A percentile compares a stretch with the other conserved stretches of the same genome.
phyloP scores from a whole-genome alignment of 2,888 invertebrate species.

The Adineta ricciae region DNA sequence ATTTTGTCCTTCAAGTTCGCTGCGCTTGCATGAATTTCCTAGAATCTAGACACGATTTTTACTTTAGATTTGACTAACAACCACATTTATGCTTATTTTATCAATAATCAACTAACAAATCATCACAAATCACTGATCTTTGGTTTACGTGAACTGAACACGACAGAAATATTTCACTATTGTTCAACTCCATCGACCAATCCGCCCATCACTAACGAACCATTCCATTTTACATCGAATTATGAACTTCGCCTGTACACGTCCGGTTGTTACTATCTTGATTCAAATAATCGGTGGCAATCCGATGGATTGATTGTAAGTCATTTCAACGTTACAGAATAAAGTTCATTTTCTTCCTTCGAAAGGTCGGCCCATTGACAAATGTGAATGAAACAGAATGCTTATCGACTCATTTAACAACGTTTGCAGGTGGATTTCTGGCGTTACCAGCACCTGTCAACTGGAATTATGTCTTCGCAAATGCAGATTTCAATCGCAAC shows the following conservation, averaged over 20 bases:
- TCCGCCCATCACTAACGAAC: not conserved
- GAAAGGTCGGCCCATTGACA: not conserved
- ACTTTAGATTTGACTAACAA: no score
- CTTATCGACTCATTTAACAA: constrained; percentile 48
- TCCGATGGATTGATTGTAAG: not conserved
- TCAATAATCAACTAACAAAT: no score
- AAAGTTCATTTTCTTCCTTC: not conserved
- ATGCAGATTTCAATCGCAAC: constrained; percentile 51
- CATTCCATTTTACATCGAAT: not conserved
- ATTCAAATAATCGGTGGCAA: not conserved
- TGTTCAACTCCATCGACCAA: not conserved
- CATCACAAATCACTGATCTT: not conserved
- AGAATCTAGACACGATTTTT: no score
- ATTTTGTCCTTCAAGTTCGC: constrained; percentile 11
- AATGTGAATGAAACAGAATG: constrained; percentile 37
- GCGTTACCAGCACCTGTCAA: constrained; percentile 52
- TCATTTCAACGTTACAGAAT: not conserved
- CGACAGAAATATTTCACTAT: not conserved
- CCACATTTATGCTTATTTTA: no score
- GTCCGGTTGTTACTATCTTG: not conserved
- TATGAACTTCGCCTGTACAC: not conserved
- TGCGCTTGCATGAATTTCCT: no score
- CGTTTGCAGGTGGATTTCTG: constrained; percentile 51
- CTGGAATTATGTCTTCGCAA: constrained; percentile 51
- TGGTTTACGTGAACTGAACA: constrained; percentile 23